These are phyloP conservation scores for Corythaixoides concolor DNA, from an alignment of 2,113 vertebrate genomes.

Conservation along the genomic window DNA sequence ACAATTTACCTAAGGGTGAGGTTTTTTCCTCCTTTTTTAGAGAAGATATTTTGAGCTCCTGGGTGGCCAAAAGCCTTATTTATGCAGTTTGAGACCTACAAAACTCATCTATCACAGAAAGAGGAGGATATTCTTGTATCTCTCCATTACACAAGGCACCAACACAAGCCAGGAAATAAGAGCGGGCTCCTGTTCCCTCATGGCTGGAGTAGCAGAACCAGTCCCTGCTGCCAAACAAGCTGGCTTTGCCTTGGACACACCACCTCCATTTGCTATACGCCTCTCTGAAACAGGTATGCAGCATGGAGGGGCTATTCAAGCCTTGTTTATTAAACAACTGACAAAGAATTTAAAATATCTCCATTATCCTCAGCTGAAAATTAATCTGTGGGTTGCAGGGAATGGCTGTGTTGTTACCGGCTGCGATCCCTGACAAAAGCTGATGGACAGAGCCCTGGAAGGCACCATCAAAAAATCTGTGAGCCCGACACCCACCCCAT, in stretches of 20 bases:
- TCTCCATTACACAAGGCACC: background rate
- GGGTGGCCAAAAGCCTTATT: background rate
- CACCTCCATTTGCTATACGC: background rate
- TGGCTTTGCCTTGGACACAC: background rate
- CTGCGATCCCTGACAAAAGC: background rate
- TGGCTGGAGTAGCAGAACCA: background rate
- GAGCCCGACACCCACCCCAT: rapidly evolving
- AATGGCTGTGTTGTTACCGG: background rate
- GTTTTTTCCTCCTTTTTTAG: background rate
- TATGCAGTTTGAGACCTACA: background rate
- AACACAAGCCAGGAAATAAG: background rate
- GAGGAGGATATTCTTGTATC: background rate
- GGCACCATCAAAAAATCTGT: background rate
- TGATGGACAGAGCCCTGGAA: background rate
- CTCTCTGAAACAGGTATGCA: background rate
- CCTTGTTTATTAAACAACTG: background rate
- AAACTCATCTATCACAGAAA: background rate
- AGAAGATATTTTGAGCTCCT: background rate
- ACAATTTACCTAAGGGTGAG: background rate
- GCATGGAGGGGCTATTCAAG: background rate
- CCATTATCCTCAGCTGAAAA: background rate
- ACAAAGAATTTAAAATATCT: background rate
- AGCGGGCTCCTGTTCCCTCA: background rate
- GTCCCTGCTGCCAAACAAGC: background rate
- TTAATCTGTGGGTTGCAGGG: background rate